Conservation (phyloP, 2,797 vertebrate genomes). For the Orientallactaga sibirica region DNA sequence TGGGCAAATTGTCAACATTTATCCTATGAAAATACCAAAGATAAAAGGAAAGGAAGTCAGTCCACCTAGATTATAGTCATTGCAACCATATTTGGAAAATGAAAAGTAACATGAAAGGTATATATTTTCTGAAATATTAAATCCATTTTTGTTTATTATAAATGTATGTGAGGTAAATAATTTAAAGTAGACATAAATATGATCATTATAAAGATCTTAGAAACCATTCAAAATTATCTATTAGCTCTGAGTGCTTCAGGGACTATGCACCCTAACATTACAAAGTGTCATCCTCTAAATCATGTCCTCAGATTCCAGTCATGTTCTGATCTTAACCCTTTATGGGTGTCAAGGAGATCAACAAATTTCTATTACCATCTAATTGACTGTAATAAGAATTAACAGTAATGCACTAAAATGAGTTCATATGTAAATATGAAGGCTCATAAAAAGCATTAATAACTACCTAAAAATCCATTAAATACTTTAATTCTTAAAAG, state of each 20-base stretch:
- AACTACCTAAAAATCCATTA: not conserved
- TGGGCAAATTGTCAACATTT: not conserved
- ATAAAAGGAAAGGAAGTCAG: not conserved
- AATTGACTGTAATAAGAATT: constrained; percentile 27
- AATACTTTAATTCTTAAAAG: not conserved
- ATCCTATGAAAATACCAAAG: not conserved
- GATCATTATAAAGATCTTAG: constrained; percentile 1
- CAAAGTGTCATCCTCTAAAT: constrained; percentile 7
- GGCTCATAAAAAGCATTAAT: not conserved
- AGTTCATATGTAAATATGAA: not conserved
- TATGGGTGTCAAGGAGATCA: not conserved
- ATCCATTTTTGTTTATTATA: constrained; percentile 42
- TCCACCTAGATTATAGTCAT: not conserved
- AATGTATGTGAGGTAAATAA: not conserved
- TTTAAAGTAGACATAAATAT: not conserved
- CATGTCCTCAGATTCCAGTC: not conserved
- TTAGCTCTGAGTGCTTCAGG: not conserved
- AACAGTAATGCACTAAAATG: not conserved
- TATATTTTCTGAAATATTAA: not conserved
- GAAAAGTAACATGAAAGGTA: not conserved
- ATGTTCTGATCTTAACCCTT: constrained; percentile 37
- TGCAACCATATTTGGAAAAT: not conserved
- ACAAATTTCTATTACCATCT: constrained; percentile 17
- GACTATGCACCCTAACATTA: constrained; percentile 2
- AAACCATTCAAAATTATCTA: constrained; percentile 24